Conservation (phyloP, 2,888 invertebrate species). For the Salpingus planirostris region DNA sequence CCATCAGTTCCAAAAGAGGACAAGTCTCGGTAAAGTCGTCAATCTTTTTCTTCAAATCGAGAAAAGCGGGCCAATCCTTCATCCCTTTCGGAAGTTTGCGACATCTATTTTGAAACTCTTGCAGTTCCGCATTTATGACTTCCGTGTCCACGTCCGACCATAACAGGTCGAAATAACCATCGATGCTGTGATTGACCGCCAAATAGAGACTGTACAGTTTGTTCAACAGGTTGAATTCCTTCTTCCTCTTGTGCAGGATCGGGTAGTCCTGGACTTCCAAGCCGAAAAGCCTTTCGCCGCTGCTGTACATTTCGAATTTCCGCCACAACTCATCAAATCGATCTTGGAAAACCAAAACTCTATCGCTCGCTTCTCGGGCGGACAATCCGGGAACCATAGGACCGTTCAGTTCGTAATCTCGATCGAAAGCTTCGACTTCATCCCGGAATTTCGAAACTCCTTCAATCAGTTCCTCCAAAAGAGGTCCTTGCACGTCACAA, state of each 20-base stretch:
- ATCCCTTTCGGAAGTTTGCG: conserved; percentile 74
- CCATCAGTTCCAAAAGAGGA: conserved; percentile 79
- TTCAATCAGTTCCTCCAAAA: conserved; percentile 61
- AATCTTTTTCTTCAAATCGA: conserved; percentile 78
- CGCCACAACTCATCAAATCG: conserved; percentile 78
- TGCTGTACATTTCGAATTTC: conserved; percentile 68
- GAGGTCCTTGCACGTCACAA: conserved; percentile 65
- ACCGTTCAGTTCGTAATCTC: conserved; percentile 65
- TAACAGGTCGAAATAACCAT: conserved; percentile 75
- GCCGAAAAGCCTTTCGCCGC: conserved; percentile 76
- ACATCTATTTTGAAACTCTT: conserved; percentile 77
- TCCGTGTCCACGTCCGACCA: conserved; percentile 82
- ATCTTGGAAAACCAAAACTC: conserved; percentile 65
- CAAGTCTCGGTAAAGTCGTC: conserved; percentile 86
- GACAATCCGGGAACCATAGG: conserved; percentile 78
- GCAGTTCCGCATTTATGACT: conserved; percentile 65
- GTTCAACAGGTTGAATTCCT: conserved; percentile 74
- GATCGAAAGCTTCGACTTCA: conserved; percentile 61
- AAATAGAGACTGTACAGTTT: conserved; percentile 74
- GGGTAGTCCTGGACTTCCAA: conserved; percentile 78
- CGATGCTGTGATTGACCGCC: conserved; percentile 75
- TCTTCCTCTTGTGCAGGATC: conserved; percentile 65
- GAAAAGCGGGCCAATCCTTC: conserved; percentile 82
- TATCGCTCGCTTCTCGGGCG: conserved; percentile 80
- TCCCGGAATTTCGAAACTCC: conserved; percentile 58